phyloP scores from a whole-genome alignment of 2,113 vertebrate genomes.

The Oxygymnocypris stewartii region DNA sequence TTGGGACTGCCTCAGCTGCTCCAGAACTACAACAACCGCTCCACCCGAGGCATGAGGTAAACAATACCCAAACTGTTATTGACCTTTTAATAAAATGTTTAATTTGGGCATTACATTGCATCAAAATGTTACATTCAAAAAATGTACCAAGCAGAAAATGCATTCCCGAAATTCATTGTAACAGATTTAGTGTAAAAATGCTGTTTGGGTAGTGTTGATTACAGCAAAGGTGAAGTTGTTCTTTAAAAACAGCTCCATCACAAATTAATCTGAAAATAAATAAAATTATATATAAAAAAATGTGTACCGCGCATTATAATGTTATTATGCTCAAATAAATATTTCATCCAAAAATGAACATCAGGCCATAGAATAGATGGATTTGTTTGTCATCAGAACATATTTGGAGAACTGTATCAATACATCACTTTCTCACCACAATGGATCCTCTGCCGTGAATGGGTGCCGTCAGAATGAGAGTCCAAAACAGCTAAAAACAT shows the following conservation, averaged over 20 bases:
- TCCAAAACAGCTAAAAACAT: too few species aligned
- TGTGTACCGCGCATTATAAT: too few species aligned
- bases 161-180: background rate
- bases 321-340: background rate
- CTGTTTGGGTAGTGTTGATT: background rate
- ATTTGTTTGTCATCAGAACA: too few species aligned
- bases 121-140: background rate
- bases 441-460: too few species aligned
- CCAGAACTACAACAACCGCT: slow-evolving; percentile 77
- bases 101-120: background rate
- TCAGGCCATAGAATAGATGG: too few species aligned
- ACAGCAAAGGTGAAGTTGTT: background rate
- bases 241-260: background rate
- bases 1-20: slow-evolving; percentile 80
- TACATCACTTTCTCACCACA: too few species aligned
- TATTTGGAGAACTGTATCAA: too few species aligned
- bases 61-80: background rate
- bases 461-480: too few species aligned
- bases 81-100: background rate
- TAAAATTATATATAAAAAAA: too few species aligned
- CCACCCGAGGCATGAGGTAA: slow-evolving; percentile 83
- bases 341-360: too few species aligned
- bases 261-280: background rate
- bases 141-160: background rate
- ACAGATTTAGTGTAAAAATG: background rate